phyloP scores from a whole-genome alignment of 2,888 invertebrate genomes.

The Gnatocerus cornutus region DNA sequence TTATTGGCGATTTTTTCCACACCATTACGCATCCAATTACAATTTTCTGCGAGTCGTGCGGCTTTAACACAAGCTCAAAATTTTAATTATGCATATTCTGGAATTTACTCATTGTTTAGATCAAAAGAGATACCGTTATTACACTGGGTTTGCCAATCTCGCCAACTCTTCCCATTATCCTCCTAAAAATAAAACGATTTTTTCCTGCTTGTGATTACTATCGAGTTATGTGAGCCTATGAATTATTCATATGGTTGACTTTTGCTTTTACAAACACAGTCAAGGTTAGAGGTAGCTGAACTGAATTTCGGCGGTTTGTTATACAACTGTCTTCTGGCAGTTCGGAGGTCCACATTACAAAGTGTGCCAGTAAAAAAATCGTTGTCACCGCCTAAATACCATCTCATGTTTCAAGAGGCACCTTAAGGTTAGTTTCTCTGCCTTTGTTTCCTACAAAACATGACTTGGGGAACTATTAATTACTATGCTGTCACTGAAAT shows the following conservation, averaged over 20 bases:
- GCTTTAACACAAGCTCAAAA: constrained; percentile 5
- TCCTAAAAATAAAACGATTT: constrained; percentile 23
- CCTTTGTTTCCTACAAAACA: background rate
- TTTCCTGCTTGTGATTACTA: constrained; percentile 31
- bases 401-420: background rate
- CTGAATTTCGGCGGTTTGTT: constrained; percentile 23
- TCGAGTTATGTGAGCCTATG: constrained; percentile 27
- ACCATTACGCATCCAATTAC: constrained; percentile 15
- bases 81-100: background rate
- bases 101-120: constrained; percentile 19
- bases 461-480: background rate
- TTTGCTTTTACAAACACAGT: constrained; percentile 39
- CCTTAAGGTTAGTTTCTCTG: background rate
- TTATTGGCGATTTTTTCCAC: constrained; percentile 4
- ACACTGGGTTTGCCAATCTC: constrained; percentile 6
- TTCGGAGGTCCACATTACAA: background rate
- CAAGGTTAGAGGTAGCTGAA: constrained; percentile 42
- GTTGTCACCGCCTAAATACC: background rate
- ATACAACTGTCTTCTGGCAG: constrained; percentile 8
- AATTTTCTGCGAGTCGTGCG: constrained; percentile 13
- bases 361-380: background rate
- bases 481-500: background rate
- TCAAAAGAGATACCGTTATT: constrained; percentile 15
- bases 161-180: constrained; percentile 16
- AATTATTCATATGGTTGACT: constrained; percentile 43